These are phyloP conservation scores for Thunnus maccoyii DNA, from an alignment of 2,113 vertebrate species.

Conservation along the genomic window DNA sequence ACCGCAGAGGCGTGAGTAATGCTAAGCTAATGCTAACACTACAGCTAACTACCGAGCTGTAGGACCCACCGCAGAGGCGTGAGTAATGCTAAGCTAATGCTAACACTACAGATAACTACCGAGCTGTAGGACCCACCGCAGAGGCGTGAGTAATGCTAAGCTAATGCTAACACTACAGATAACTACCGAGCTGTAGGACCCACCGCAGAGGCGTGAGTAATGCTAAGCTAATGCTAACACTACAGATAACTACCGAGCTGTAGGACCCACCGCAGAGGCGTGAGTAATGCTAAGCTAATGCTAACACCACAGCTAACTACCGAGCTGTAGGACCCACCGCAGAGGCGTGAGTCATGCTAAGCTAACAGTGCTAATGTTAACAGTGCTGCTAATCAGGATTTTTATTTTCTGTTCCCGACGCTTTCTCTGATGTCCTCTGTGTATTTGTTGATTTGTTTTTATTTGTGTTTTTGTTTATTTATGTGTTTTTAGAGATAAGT, in stretches of 20 bases:
- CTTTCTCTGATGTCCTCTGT: not conserved
- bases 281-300: too few species aligned
- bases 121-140: constrained; percentile 82
- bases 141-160: not conserved
- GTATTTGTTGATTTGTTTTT: rapidly evolving
- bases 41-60: constrained; percentile 62
- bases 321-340: constrained; percentile 85
- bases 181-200: constrained; percentile 82
- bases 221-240: not conserved
- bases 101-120: too few species aligned
- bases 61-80: constrained; percentile 73
- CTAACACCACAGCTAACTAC: too few species aligned
- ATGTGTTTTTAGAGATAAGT: constrained; percentile 88
- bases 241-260: constrained; percentile 61
- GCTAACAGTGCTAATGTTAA: not conserved
- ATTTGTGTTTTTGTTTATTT: not conserved
- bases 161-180: not conserved
- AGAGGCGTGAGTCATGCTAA: not conserved
- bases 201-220: not conserved
- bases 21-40: not conserved
- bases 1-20: not conserved
- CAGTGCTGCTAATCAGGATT: too few species aligned
- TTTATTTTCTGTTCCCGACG: too few species aligned
- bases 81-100: not conserved
- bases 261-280: constrained; percentile 78